Evolutionary conservation across 2,113 vertebrate species (phyloP), one percentile per base, ranked within the genome.

Genomic region (Phalacrocorax pelagicus): DNA sequence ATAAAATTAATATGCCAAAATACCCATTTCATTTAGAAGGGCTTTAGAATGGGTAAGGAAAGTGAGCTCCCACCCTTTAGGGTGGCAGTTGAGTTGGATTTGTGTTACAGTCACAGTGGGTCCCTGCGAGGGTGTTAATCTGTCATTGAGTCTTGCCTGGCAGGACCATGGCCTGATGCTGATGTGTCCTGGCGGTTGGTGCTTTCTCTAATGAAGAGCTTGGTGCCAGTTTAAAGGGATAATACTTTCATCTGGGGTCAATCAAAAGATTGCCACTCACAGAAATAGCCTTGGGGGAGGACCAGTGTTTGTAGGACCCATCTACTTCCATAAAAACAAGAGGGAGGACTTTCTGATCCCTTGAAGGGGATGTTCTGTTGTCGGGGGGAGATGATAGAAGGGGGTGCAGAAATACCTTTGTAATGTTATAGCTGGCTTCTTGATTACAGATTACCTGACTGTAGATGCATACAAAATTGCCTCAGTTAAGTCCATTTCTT

Each of bases 121-220:
- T 86, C 23, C 27, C 34, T 81, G 47, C 0, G 1, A 26, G 4
- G 5, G 1, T 78, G 18, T 47, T 47, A 7, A 24, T 44, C 42
- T 63, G 22, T 36, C 27, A 10, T 7, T 83, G 32, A 70, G 23
- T 12, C 30, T 78, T 66, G 65, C 27, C 32, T 81, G 51, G 59
- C 13, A 63, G 47, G 18, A 46, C 20, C 55, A 63, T 69, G 32
- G 2, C 57, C 32, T 7, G 6, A 38, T 78, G 24, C n/a, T 65
- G 3, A 15, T 34, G 40, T 71, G 27, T 85, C 52, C 44, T 74
- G 19, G 23, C 6, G 44, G 22, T 20, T 61, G 30, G 24, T 66
- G 58, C 15, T 42, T 84, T 92, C 59, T 92, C 32, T 59, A 59
- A 30, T 26, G 9, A 74, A 38, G 63, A 59, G 11, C 15, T 66